These are phyloP conservation scores for Catostomus latipinnis DNA, from an alignment of 2,797 vertebrate species.

Conservation along the genomic window DNA sequence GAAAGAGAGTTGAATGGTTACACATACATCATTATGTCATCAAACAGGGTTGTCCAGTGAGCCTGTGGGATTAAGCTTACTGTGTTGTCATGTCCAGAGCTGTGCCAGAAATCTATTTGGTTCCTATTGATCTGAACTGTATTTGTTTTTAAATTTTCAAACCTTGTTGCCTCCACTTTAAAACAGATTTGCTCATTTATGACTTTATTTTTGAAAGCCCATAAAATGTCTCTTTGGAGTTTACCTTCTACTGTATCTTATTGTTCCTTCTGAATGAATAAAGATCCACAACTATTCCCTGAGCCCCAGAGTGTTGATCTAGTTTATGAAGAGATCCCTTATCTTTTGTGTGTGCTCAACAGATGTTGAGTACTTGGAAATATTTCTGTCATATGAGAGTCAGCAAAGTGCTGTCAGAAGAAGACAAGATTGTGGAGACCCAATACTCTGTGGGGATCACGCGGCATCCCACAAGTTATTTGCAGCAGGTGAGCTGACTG, in stretches of 20 bases:
- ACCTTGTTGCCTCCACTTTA: constrained; percentile 4
- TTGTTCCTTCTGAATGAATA: background rate
- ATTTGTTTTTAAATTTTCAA: background rate
- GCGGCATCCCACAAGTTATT: constrained; percentile 56
- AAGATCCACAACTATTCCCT: background rate
- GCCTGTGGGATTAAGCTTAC: constrained; percentile 63
- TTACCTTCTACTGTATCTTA: constrained; percentile 2
- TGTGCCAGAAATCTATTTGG: constrained; percentile 55
- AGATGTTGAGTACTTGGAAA: constrained; percentile 45
- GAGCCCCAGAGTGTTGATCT: constrained; percentile 7
- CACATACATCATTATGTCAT: constrained; percentile 81
- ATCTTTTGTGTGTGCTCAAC: constrained; percentile 32
- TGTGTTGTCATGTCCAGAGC: constrained; percentile 64
- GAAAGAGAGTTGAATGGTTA: constrained; percentile 69
- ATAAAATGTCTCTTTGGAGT: background rate
- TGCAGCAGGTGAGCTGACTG: constrained; percentile 63
- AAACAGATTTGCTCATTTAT: background rate
- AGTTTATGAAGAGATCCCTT: constrained; percentile 37
- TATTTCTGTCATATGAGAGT: constrained; percentile 36
- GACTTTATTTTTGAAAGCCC: background rate
- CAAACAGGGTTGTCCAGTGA: constrained; percentile 67
- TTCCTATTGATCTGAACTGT: constrained; percentile 37
- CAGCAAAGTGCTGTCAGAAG: constrained; percentile 38
- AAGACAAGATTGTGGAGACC: constrained; percentile 60
- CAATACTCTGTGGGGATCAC: constrained; percentile 44